These are phyloP conservation scores for Rousettus leschenaultii DNA, from an alignment of 2,113 vertebrate species.

Conservation along the genomic window DNA sequence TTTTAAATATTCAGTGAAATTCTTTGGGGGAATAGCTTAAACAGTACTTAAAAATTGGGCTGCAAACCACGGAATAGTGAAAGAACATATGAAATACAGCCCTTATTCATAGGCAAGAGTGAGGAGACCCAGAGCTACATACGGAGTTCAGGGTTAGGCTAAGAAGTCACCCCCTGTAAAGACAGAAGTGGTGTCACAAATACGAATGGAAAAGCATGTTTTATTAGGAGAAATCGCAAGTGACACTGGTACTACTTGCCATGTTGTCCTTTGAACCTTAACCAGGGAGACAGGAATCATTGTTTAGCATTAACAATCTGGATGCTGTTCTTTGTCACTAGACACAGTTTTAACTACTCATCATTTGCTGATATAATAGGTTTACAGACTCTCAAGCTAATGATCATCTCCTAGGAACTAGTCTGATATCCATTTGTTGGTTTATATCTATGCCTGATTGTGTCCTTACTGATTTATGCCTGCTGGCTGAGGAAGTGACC, in stretches of 20 bases:
- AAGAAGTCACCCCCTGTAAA: background rate
- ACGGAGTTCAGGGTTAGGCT: background rate
- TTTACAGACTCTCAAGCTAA: background rate
- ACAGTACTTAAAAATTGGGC: background rate
- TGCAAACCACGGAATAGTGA: background rate
- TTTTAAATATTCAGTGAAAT: background rate
- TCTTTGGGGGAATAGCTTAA: background rate
- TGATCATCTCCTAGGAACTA: background rate
- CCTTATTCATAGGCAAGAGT: background rate
- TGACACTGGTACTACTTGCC: background rate
- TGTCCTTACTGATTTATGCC: background rate
- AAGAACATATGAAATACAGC: background rate
- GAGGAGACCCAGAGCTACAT: background rate
- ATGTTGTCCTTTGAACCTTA: background rate
- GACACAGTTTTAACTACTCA: background rate
- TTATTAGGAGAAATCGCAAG: background rate
- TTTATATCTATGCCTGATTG: background rate
- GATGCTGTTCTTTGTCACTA: background rate
- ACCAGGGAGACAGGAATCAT: background rate
- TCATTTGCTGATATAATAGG: background rate
- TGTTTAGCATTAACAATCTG: background rate
- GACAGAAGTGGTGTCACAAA: background rate
- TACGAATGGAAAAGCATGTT: background rate
- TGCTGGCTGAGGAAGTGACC: background rate
- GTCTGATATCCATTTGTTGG: background rate